phyloP scores from a whole-genome alignment of 1,140 invertebrate genomes.

The Nomia melanderi region DNA sequence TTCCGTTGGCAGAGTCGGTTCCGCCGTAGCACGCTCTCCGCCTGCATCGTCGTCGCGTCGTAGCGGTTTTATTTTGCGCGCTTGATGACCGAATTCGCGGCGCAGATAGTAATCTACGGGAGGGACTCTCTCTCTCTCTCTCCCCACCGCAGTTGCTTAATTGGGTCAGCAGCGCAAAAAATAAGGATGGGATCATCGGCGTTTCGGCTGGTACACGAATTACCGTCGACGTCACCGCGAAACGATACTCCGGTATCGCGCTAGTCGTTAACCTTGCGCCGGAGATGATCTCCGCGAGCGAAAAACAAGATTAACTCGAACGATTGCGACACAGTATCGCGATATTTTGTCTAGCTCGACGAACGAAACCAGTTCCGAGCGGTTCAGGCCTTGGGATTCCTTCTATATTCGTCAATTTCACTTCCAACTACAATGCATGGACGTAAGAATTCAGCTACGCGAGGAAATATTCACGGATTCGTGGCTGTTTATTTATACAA shows the following conservation, averaged over 20 bases:
- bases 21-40: no score
- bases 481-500: no score
- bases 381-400: neutral
- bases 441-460: no score
- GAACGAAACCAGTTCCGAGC: neutral
- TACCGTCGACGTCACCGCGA: slow-evolving; percentile 40
- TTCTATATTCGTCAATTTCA: neutral
- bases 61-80: slow-evolving; percentile 22
- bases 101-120: slow-evolving; percentile 35
- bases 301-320: slow-evolving; percentile 46
- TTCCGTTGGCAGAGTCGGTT: neutral
- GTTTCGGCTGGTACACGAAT: slow-evolving; percentile 16
- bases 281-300: slow-evolving; percentile 14
- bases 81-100: slow-evolving; percentile 17
- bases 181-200: slow-evolving; percentile 33
- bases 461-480: no score
- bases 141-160: slow-evolving; percentile 58
- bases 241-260: slow-evolving; percentile 23
- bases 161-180: slow-evolving; percentile 52
- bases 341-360: neutral
- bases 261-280: slow-evolving; percentile 20
- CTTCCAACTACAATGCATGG: no score
- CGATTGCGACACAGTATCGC: slow-evolving; percentile 22
- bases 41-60: slow-evolving; percentile 18
- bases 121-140: neutral